Base-by-base conservation (phyloP, 2,888 invertebrate species). In the Tigriopus californicus region DNA sequence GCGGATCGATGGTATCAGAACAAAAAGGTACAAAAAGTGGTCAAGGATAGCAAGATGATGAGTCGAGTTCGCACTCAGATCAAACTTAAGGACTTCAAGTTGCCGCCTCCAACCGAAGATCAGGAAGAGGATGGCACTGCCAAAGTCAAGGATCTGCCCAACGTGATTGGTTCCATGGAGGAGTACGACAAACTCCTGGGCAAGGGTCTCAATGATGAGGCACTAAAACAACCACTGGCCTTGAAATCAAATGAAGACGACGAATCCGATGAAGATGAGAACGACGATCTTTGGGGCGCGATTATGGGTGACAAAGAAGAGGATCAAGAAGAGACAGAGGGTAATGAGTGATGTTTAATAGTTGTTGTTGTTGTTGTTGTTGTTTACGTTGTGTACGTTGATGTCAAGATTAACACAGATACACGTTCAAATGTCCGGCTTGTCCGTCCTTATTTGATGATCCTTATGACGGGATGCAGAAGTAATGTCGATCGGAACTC, bases 1-100 rank as follows among this genome's bases (percentile, higher is more conserved):
- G 56, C 56, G 1, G 56, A 56, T 44, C 44, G 56, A 12, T 56
- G 56, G 56, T 56, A 56, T 33, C 56, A 56, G 5, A 44, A 56
- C 25, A 56, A 56, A 22, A 56, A 41, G 1, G 56, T 56, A 1
- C 56, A 44, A 20, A 42, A 46, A 20, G 56, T 56, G 13, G 56
- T 56, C 11, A 20, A 56, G 24, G 46, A 56, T 4, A 42, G 42
- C 46, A 56, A 56, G 24, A 46, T 44, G 13, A 24, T 20, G 20
- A 42, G 42, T 2, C 42, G 46, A 42, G 46, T 56, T 20, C 42
- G 46, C 20, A 46, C 41, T n/a, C 42, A 56, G n/a, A 46, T 56
- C 25, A 56, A 56, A 22, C 18, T 18, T 10, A 41, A 33, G 13
- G 15, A n/a, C 4, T 33, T 41, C 25, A 56, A 56, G n/a, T 18